A percentile compares a stretch with the other conserved stretches of the same genome.
Evolutionary conservation across 1,140 invertebrate species (phyloP).

Genomic region (Magallana ariakensis): DNA sequence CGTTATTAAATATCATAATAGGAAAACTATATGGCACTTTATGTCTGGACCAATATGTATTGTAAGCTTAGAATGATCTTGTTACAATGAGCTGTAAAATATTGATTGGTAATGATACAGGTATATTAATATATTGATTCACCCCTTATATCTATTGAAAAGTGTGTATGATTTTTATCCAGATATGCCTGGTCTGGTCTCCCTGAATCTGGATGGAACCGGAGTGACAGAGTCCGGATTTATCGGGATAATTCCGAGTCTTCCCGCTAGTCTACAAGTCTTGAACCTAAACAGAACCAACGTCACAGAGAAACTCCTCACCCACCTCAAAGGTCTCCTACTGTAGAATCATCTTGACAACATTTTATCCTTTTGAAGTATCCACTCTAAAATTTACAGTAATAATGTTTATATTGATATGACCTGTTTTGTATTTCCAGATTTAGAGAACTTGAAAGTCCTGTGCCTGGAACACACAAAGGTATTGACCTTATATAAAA

Average conservation of each 20-base stretch:
- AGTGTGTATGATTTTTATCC: too few relatives aligned
- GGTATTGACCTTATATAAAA: constrained; percentile 54
- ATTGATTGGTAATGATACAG: too few relatives aligned
- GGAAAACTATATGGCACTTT: too few relatives aligned
- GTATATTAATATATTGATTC: too few relatives aligned
- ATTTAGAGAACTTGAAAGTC: constrained; percentile 56
- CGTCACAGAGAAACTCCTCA: constrained; percentile 70
- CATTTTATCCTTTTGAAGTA: not conserved
- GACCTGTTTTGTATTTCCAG: not conserved
- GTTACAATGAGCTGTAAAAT: not conserved
- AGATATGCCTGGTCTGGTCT: constrained; percentile 67
- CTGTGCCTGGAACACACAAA: constrained; percentile 71
- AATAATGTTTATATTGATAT: too few relatives aligned
- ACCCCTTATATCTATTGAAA: too few relatives aligned
- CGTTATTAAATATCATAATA: too few relatives aligned
- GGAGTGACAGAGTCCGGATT: constrained; percentile 72
- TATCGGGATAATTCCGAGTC: constrained; percentile 57
- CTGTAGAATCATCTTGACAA: not conserved
- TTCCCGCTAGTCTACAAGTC: constrained; percentile 58
- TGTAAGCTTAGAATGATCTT: too few relatives aligned
- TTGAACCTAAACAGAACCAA: constrained; percentile 72
- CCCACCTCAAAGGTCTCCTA: constrained; percentile 58
- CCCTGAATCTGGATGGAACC: constrained; percentile 70
- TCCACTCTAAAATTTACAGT: not conserved
- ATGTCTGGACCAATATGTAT: too few relatives aligned